Evolutionary conservation across 2,888 invertebrate species (phyloP).

Genomic region (Adela reaumurella): DNA sequence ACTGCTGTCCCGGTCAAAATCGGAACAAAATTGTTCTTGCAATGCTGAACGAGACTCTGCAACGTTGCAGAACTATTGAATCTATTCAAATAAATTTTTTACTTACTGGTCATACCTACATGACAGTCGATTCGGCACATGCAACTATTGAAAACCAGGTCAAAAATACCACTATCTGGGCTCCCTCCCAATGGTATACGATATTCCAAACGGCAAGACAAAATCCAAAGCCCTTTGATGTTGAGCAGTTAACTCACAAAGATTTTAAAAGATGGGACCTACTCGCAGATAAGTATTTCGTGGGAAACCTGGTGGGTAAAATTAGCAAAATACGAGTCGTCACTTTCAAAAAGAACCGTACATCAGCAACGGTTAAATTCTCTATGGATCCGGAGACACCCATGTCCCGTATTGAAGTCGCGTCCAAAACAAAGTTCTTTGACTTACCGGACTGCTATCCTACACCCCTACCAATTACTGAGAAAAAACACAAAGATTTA

Average conservation of each 20-base stretch:
- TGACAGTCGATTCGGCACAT: neutral
- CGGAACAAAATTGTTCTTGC: slow-evolving; percentile 1
- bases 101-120: neutral
- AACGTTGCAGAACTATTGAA: slow-evolving; percentile 1
- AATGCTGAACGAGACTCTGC: slow-evolving; percentile 1
- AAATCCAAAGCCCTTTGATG: slow-evolving; percentile 5
- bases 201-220: slow-evolving; percentile 7
- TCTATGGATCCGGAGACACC: too few relatives aligned
- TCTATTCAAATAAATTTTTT: neutral
- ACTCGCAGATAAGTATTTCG: neutral
- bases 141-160: slow-evolving; percentile 8
- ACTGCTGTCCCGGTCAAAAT: neutral
- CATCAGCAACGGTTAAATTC: too few relatives aligned
- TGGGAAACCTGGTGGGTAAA: slow-evolving; percentile 6
- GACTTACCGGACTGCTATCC: too few relatives aligned
- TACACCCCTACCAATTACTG: too few relatives aligned
- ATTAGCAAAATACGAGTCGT: slow-evolving; percentile 5
- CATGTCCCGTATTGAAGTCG: too few relatives aligned
- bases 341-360: slow-evolving; percentile 1
- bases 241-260: slow-evolving; percentile 5
- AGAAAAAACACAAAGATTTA: too few relatives aligned
- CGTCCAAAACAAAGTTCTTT: too few relatives aligned
- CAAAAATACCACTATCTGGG: slow-evolving; percentile 9
- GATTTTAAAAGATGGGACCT: slow-evolving; percentile 8
- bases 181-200: slow-evolving; percentile 10